Conservation (phyloP, 2,888 invertebrate species). For the Erebia palarica region DNA sequence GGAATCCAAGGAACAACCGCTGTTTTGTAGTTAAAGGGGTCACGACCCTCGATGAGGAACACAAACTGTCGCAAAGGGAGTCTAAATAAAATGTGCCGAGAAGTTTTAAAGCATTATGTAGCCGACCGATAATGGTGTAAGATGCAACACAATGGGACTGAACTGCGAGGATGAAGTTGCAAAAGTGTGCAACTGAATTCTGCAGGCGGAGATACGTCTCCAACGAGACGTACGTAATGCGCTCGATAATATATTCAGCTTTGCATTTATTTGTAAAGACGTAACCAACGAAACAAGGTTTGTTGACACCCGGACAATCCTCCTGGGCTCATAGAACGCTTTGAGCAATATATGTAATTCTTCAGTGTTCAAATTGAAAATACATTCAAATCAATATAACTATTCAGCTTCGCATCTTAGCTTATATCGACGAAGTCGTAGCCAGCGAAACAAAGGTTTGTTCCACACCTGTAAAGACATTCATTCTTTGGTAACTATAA, state of each 20-base stretch:
- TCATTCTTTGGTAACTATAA: too few species aligned
- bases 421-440: not conserved
- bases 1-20: too few species aligned
- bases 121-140: slow-evolving; percentile 37
- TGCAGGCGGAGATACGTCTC: slow-evolving; percentile 66
- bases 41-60: too few species aligned
- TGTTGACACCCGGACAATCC: slow-evolving; percentile 63
- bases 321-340: slow-evolving; percentile 54
- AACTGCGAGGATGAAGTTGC: slow-evolving; percentile 44
- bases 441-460: not conserved
- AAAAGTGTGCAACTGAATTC: slow-evolving; percentile 52
- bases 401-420: too few species aligned
- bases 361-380: not conserved
- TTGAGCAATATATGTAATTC: slow-evolving; percentile 33
- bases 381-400: not conserved
- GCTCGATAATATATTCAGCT: slow-evolving; percentile 77
- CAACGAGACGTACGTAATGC: slow-evolving; percentile 75
- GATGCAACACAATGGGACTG: slow-evolving; percentile 38
- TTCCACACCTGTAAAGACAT: too few species aligned
- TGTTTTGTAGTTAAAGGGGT: too few species aligned
- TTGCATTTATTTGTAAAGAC: slow-evolving; percentile 73
- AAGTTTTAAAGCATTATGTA: slow-evolving; percentile 28
- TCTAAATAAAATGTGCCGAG: slow-evolving; percentile 8
- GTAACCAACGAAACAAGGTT: slow-evolving; percentile 75
- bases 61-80: not conserved